Percentiles rank a stretch among this genome's conserved stretches.
These are phyloP conservation scores for Clarias gariepinus DNA, from an alignment of 2,113 vertebrate genomes.

Conservation along the genomic window DNA sequence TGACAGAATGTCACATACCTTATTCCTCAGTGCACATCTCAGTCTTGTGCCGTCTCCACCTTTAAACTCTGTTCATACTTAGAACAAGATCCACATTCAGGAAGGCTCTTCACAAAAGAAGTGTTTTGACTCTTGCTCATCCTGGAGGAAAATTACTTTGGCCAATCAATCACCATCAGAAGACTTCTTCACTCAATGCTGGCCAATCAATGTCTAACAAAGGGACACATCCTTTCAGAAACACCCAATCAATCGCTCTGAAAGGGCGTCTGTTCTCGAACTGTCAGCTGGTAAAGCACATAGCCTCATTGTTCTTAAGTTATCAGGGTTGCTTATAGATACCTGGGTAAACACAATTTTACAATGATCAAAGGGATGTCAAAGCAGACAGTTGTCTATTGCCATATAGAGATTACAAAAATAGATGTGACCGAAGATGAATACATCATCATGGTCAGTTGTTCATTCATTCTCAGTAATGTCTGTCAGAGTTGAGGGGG, in stretches of 20 bases:
- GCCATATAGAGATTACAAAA: conserved; percentile 3
- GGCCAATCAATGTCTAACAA: conserved; percentile 63
- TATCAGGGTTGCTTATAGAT: not conserved
- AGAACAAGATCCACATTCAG: conserved; percentile 46
- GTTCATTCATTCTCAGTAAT: not conserved
- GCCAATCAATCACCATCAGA: conserved; percentile 70
- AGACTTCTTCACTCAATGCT: conserved; percentile 49
- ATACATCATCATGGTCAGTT: not conserved
- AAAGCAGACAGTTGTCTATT: not conserved
- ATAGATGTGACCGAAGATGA: not conserved
- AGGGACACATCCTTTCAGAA: conserved; percentile 50
- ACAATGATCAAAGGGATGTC: not conserved
- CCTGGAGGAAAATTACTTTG: conserved; percentile 69
- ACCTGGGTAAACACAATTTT: conserved; percentile 24
- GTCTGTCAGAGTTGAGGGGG: not conserved
- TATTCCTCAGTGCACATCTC: conserved; percentile 48
- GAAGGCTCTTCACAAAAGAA: conserved; percentile 59
- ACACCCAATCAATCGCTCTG: conserved; percentile 58
- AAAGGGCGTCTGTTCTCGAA: conserved; percentile 54
- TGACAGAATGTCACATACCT: conserved; percentile 70
- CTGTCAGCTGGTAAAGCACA: conserved; percentile 61
- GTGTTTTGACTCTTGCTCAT: conserved; percentile 45
- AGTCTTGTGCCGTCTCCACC: conserved; percentile 21
- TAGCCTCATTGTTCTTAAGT: conserved; percentile 21
- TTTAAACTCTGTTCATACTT: conserved; percentile 55